Base-by-base conservation (phyloP, 2,113 vertebrate genomes). In the Lophotis ruficrista region DNA sequence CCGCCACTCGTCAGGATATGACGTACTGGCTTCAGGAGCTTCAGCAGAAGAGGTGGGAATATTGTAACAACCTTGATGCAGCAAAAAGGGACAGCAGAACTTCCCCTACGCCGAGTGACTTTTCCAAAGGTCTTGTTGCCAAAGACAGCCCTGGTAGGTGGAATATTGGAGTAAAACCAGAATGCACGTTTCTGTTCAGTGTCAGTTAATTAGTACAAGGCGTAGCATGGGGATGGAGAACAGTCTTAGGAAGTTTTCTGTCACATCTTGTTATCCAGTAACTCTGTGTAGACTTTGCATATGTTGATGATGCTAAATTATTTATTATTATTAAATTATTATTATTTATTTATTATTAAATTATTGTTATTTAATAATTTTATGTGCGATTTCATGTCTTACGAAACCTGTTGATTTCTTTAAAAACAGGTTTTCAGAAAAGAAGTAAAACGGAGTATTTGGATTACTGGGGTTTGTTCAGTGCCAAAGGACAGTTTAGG, bases 31-130 rank as follows among this genome's bases (percentile, higher is more conserved):
- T 99, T 8, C 99, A 99, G 94, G 98, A 99, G 90, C 97, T 99
- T 45, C 99, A 99, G 87, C 99, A 99, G 98, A 99, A 99, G 84
- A 98, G 99, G 30, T 99, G 99, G 99, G 99, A 99, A 50, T 99
- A 99, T 84, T 99, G 99, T 94, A 99, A 98, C 94, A 98, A 97
- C 18, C 96, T 98, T 0, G 98, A 98, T 1, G 95, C 95, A 3
- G 98, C 98, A 2, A 98, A 98, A 61, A 97, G 99, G 91, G 98
- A 98, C 97, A 99, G 98, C 97, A 95, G 98, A 79, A 98, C 96
- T 18, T 98, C 98, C 10, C 98, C 98, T 2, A 97, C 97, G 0
- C 88, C 97, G 0, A 97, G 96, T 5, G 97, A 98, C 75, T 97
- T 98, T 31, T 97, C 98, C 69, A 98, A 98, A 50, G 99, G 99